phyloP scores from a whole-genome alignment of 2,797 vertebrate genomes.

The Anas acuta region DNA sequence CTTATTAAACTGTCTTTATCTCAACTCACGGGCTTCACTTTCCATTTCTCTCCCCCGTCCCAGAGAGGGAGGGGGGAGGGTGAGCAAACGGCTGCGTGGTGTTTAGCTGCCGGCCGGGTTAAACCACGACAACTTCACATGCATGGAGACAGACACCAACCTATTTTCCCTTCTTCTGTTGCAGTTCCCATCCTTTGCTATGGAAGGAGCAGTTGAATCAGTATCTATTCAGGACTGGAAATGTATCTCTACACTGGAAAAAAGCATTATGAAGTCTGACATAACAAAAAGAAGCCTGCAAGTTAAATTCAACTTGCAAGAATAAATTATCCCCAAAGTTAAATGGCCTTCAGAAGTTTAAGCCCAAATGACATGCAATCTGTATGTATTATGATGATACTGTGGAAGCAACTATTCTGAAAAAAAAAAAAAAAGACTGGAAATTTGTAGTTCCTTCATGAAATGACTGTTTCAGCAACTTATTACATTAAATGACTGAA shows the following conservation, averaged over 20 bases:
- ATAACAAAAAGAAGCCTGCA: not conserved
- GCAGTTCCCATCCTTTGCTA: not conserved
- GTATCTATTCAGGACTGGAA: not conserved
- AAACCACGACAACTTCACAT: no score
- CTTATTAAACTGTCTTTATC: no score
- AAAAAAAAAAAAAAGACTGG: not conserved
- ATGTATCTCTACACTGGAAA: not conserved
- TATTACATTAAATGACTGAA: not conserved
- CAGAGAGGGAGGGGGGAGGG: no score
- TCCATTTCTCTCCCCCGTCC: no score
- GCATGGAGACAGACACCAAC: not conserved
- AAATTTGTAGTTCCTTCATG: not conserved
- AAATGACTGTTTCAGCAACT: not conserved
- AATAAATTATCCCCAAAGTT: not conserved
- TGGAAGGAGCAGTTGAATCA: not conserved
- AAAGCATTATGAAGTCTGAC: not conserved
- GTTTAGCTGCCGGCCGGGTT: no score
- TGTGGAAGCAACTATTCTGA: not conserved
- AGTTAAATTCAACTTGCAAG: not conserved
- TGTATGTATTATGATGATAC: not conserved
- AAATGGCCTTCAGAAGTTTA: not conserved
- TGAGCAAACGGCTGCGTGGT: no score
- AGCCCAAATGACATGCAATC: not conserved
- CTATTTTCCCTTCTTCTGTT: not conserved
- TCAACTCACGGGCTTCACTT: no score